phyloP scores from a whole-genome alignment of 2,113 vertebrate species.

The Ochotona princeps region DNA sequence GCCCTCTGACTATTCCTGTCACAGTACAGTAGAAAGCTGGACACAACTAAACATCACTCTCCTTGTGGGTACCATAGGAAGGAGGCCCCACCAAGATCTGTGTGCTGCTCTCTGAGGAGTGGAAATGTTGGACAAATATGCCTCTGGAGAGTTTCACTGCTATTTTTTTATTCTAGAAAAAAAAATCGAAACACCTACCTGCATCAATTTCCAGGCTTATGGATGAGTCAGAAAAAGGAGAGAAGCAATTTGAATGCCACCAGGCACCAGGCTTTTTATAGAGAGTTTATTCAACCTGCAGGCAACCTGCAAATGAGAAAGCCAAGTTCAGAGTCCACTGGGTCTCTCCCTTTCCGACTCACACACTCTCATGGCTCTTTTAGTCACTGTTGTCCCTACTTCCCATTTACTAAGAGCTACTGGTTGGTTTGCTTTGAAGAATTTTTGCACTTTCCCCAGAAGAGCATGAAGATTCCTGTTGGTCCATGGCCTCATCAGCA shows the following conservation, averaged over 20 bases:
- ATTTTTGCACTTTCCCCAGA: neutral
- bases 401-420: neutral
- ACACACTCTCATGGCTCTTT: too few species aligned
- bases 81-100: accelerated
- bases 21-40: neutral
- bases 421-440: neutral
- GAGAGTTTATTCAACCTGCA: conserved; percentile 2
- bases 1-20: neutral
- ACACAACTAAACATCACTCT: neutral
- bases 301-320: conserved; percentile 15
- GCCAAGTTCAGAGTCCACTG: neutral
- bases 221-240: conserved; percentile 59
- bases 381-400: too few species aligned
- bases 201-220: conserved; percentile 33
- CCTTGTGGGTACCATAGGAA: neutral
- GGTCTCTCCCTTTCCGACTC: neutral
- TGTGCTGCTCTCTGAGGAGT: neutral
- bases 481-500: neutral
- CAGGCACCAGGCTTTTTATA: conserved; percentile 60
- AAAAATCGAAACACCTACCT: conserved; percentile 46
- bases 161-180: conserved; percentile 28
- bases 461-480: neutral
- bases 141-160: neutral
- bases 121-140: neutral
- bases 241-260: conserved; percentile 48